Evolutionary conservation across 2,797 vertebrate genomes (phyloP).

Genomic region (Nannoperca obscura): DNA sequence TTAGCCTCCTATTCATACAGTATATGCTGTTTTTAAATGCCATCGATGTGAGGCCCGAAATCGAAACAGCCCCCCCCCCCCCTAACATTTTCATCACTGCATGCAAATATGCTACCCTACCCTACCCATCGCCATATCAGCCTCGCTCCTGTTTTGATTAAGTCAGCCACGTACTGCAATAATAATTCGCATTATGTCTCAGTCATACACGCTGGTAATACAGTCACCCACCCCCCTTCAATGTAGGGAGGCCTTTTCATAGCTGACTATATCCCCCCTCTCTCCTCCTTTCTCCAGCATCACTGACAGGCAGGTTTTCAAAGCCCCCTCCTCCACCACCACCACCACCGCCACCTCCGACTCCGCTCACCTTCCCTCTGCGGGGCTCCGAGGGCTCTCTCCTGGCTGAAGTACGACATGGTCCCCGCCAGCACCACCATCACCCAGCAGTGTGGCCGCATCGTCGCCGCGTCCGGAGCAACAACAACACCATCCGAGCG

Average conservation of each 20-base stretch:
- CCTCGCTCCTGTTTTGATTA: conserved; percentile 49
- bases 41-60: conserved; percentile 67
- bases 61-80: conserved; percentile 28
- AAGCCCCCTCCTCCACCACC: conserved; percentile 8
- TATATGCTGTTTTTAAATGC: conserved; percentile 56
- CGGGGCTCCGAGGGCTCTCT: conserved; percentile 90
- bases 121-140: conserved; percentile 61
- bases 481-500: conserved; percentile 85
- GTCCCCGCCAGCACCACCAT: conserved; percentile 86
- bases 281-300: conserved; percentile 69
- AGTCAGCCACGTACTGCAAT: conserved; percentile 47
- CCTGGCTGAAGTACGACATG: conserved; percentile 90
- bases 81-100: conserved; percentile 62
- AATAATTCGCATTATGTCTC: conserved; percentile 66
- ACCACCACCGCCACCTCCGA: conserved; percentile 42
- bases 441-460: conserved; percentile 87
- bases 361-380: conserved; percentile 88
- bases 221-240: conserved; percentile 32
- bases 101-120: conserved; percentile 62
- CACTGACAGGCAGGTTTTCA: conserved; percentile 73
- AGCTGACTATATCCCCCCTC: conserved; percentile 45
- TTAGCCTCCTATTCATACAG: conserved; percentile 29
- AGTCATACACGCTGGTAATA: conserved; percentile 47
- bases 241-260: conserved; percentile 66
- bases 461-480: conserved; percentile 82